Evolutionary conservation across 2,113 vertebrate species (phyloP), one percentile per base, ranked within the genome.

Genomic region (Coreoperca whiteheadi): DNA sequence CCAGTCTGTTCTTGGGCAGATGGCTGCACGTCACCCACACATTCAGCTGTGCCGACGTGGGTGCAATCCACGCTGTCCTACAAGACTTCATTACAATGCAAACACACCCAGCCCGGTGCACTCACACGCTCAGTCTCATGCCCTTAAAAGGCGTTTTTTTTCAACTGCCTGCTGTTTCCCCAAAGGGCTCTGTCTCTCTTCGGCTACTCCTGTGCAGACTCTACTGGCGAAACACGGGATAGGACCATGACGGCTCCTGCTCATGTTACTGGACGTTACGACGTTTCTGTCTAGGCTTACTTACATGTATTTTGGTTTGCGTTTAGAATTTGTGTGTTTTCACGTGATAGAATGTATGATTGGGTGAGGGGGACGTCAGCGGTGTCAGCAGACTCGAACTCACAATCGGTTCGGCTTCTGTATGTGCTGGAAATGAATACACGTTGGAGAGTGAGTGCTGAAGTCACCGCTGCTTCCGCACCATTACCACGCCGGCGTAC

Each of bases 81-180:
- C 48, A 32, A 54, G 79, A 57, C 59, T 66, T 87, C 78, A 88
- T 87, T 82, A 85, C 86, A 78, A 89, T 81, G 83, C 86, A 92
- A n/a, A 91, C 93, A 94, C 95, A 92, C 94, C 94, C 94, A 88
- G 71, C 71, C 63, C 88, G 41, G 79, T 64, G 69, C 76, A 57
- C 83, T 81, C 87, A 74, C 84, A 81, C 11, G n/a, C 77, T 57
- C 56, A 81, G 87, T 82, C 88, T 92, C 89, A 95, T 95, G 95
- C 93, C 95, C 94, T 94, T 95, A 95, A 94, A 95, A 95, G 94
- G 95, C 87, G 86, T 88, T 94, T 91, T 88, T 94, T 91, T 95
- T 94, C 79, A 83, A 34, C 83, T 61, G 90, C 77, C 67, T 90
- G 83, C 88, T 69, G 71, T 73, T 86, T 81, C 74, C 64, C 64